Evolutionary conservation across 2,888 invertebrate genomes (phyloP).

Genomic region (Bugula neritina): DNA sequence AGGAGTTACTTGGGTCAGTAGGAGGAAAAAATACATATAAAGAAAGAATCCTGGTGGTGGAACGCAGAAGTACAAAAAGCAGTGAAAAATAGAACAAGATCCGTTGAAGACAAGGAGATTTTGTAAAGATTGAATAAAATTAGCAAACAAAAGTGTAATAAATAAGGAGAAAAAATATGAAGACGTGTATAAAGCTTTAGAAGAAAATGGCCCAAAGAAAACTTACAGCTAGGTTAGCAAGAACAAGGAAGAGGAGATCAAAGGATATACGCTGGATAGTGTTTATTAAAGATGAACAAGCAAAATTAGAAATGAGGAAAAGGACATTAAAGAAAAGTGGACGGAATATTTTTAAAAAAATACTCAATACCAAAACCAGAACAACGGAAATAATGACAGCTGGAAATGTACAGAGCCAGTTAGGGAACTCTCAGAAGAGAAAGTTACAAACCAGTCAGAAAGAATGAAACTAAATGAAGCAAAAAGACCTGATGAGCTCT

Average conservation of each 20-base stretch:
- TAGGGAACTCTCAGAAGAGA: not conserved
- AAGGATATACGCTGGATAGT: not conserved
- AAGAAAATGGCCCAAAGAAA: slow-evolving; percentile 6
- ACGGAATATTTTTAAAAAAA: not conserved
- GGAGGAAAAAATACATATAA: not conserved
- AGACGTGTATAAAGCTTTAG: not conserved
- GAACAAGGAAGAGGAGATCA: not conserved
- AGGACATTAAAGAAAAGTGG: too few relatives aligned
- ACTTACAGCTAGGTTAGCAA: not conserved
- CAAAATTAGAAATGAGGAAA: not conserved
- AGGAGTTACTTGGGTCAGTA: not conserved
- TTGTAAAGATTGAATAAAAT: not conserved
- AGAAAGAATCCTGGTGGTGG: not conserved
- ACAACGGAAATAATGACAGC: too few relatives aligned
- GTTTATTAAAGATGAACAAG: not conserved
- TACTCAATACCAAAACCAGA: not conserved
- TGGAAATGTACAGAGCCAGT: too few relatives aligned
- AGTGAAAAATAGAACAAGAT: not conserved
- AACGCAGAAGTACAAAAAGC: not conserved
- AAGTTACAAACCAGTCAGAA: not conserved
- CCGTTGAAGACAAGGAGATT: not conserved
- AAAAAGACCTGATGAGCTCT: not conserved
- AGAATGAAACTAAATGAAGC: not conserved
- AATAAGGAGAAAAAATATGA: not conserved
- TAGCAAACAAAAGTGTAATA: not conserved